Conservation (phyloP, 2,888 invertebrate species). For the Pollenia amentaria region DNA sequence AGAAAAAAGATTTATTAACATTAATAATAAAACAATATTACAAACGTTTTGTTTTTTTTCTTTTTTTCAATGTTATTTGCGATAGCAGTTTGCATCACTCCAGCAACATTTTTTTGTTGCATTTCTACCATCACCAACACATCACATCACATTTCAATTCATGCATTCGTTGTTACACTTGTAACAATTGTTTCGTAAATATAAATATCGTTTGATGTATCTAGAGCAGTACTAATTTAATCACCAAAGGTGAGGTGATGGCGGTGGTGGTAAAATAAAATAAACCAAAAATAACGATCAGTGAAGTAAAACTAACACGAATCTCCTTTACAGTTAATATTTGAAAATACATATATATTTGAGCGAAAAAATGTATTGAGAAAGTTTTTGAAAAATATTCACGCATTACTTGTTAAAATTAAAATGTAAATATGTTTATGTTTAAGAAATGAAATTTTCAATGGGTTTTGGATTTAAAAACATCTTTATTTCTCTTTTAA, state of each 20-base stretch:
- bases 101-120: constrained; percentile 2
- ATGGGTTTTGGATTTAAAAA: neutral
- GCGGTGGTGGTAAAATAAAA: neutral
- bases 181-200: constrained; percentile 28
- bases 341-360: neutral
- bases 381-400: constrained; percentile 54
- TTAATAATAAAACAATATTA: constrained; percentile 20
- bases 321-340: constrained; percentile 15
- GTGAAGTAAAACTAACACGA: constrained; percentile 66
- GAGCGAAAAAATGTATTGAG: constrained; percentile 29
- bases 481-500: too few species aligned
- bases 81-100: constrained; percentile 16
- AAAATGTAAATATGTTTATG: neutral
- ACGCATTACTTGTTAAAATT: constrained; percentile 15
- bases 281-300: constrained; percentile 46
- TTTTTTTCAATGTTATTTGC: constrained; percentile 4
- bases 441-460: neutral
- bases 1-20: constrained; percentile 45
- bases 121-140: constrained; percentile 10
- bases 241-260: constrained; percentile 29
- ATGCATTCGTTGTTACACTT: constrained; percentile 28
- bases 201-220: constrained; percentile 50
- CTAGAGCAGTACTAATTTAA: constrained; percentile 68
- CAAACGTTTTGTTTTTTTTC: neutral
- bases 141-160: constrained; percentile 9